These are phyloP conservation scores for Emydura subglobosa DNA, from an alignment of 2,113 vertebrate genomes.

Conservation along the genomic window DNA sequence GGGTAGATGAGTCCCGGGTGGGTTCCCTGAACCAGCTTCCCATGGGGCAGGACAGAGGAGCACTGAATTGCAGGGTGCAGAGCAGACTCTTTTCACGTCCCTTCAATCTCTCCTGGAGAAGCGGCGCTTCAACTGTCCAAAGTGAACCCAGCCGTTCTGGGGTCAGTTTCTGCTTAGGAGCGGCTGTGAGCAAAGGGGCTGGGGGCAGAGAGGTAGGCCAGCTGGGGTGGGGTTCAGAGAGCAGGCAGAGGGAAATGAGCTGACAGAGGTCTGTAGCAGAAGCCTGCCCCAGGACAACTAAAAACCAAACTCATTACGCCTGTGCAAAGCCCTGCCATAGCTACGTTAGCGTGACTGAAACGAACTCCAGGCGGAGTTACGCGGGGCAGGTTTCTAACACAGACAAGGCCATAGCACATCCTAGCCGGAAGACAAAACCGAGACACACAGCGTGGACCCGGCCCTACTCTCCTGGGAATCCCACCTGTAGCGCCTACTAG, in stretches of 20 bases:
- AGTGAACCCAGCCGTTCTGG: background rate
- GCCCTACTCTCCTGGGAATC: background rate
- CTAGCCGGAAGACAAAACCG: background rate
- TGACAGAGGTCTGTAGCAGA: background rate
- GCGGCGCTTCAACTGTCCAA: background rate
- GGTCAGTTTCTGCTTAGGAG: background rate
- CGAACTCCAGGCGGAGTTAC: background rate
- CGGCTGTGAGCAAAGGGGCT: background rate
- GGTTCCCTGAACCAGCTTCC: background rate
- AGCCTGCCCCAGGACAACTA: background rate
- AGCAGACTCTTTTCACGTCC: background rate
- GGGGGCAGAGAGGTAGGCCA: background rate
- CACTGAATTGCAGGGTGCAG: background rate
- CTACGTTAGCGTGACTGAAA: background rate
- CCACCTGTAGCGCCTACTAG: background rate
- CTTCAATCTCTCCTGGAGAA: background rate
- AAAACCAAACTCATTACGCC: background rate
- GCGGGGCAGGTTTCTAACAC: background rate
- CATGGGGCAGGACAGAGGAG: background rate
- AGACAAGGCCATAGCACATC: background rate
- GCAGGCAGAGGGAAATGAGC: background rate
- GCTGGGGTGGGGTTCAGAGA: background rate
- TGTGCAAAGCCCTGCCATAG: background rate
- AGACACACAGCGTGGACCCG: background rate
- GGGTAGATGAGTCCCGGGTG: background rate